Base-by-base conservation (phyloP, 2,888 invertebrate species). In the Drosophila aldrichi region DNA sequence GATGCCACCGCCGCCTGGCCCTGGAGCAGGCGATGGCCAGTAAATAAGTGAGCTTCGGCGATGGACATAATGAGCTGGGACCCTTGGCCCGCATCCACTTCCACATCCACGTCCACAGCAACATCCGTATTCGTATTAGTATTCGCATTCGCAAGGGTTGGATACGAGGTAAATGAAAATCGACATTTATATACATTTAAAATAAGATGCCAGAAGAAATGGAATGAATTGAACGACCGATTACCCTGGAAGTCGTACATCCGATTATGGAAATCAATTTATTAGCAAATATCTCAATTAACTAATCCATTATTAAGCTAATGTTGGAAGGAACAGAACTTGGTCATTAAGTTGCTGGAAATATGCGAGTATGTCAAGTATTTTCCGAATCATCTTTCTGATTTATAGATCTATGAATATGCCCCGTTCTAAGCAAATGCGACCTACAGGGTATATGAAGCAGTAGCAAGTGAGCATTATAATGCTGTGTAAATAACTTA, bases 161-260 rank as follows among this genome's bases (percentile, higher is more conserved):
- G 74, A 69, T 48, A 54, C 36, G 60, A 63, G 76, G 75, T 81
- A 90, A 87, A 91, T 89, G 81, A 79, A 88, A 88, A 90, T 90
- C 91, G 91, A 89, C 91, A 89, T 83, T 91, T 91, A 90, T 90
- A 83, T 91, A 90, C 80, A 82, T 88, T 80, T 83, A 76, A 82
- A 82, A 89, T 67, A 62, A 51, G 58, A 49, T 52, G 58, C 46
- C 25, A 16, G 51, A 18, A 16, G 12, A 16, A 43, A 18, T 18
- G 22, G 29, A 32, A 20, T 29, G 7, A 29, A 52, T 18, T 14
- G 32, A 38, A 22, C 32, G 8, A 2, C 2, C 14, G n/a, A 18
- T 34, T 48, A 55, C n/a, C 55, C 69, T 48, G 25, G 22, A 14
- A 7, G 9, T 22, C 20, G 3, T 10, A 16, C 2, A 43, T 2